These are phyloP conservation scores for Dendroctonus ponderosae DNA, from an alignment of 1,140 invertebrate species.

Conservation along the genomic window DNA sequence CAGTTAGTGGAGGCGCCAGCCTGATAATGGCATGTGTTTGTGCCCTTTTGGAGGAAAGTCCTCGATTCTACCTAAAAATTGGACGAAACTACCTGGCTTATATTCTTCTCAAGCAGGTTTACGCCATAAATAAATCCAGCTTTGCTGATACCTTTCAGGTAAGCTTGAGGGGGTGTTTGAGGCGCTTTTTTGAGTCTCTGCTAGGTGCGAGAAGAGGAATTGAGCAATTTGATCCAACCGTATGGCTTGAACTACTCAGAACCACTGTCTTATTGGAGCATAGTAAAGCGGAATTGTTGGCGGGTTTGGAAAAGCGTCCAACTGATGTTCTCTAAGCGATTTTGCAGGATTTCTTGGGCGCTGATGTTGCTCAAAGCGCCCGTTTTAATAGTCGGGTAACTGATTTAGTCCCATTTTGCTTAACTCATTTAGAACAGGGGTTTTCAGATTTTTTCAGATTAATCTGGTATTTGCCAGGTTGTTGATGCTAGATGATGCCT, in stretches of 20 bases:
- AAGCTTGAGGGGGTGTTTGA: not conserved
- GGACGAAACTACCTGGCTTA: constrained; percentile 36
- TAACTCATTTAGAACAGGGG: not conserved
- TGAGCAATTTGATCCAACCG: constrained; percentile 16
- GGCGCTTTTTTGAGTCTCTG: not conserved
- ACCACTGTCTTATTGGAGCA: not conserved
- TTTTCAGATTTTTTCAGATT: constrained; percentile 5
- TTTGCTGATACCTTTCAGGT: constrained; percentile 41
- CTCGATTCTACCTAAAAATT: constrained; percentile 38
- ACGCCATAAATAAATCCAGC: constrained; percentile 44
- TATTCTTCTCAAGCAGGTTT: constrained; percentile 40
- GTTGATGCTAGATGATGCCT: not conserved
- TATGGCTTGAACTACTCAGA: constrained; percentile 19
- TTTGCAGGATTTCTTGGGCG: not conserved
- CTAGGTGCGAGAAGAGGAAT: constrained; percentile 20
- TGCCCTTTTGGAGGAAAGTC: constrained; percentile 41
- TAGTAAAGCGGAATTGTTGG: constrained; percentile 1
- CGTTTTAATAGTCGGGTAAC: constrained; percentile 21
- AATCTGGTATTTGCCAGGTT: constrained; percentile 20
- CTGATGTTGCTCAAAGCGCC: constrained; percentile 17
- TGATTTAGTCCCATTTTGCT: not conserved
- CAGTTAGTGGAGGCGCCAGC: constrained; percentile 35
- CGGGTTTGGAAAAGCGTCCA: constrained; percentile 13
- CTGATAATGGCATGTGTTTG: constrained; percentile 40
- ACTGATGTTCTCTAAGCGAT: constrained; percentile 15